Evolutionary conservation across 2,888 invertebrate species (phyloP), one percentile per base, ranked within the genome.

Genomic region (Eudemis profundana): DNA sequence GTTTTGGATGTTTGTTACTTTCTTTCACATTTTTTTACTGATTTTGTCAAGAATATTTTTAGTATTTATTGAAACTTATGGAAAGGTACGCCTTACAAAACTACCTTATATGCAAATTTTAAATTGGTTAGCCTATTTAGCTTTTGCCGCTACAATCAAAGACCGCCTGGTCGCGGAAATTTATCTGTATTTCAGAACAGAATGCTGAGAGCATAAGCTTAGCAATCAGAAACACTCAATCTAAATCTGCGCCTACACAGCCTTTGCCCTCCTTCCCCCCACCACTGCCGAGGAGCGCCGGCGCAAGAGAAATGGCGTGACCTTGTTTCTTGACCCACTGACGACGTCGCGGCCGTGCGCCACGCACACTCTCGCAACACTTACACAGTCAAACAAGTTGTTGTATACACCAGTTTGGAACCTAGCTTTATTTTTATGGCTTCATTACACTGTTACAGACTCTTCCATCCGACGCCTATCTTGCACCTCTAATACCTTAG

Each of bases 291-390:
- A 66, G 68, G 44, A 53, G 50, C 42, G 66, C 66, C 42, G 40
- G 44, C 53, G 59, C 57, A 36, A 81, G 90, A 91, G 91, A 91
- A 91, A 91, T 91, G 91, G 82, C 82, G 77, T 83, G 91, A 85
- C 91, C 91, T 90, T 90, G 89, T 90, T 91, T 80, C 81, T 79
- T 91, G 91, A 89, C 91, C 91, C 81, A 91, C 86, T 90, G 89
- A 74, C 87, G 90, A 89, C 87, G 88, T 89, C 90, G 87, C 90
- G 69, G 83, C 75, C 84, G 79, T 78, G 88, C 83, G 89, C 90
- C 61, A 75, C 70, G 59, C 71, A 60, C 79, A 69, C 72, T 70
- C 66, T 54, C 66, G 23, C 56, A 63, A 62, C 74, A 69, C 40
- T 67, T 69, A 69, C 61, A 70, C 50, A 61, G 47, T 49, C 67